Evolutionary conservation across 2,113 vertebrate genomes (phyloP), one percentile per base, ranked within the genome.

Genomic region (Acinonyx jubatus): DNA sequence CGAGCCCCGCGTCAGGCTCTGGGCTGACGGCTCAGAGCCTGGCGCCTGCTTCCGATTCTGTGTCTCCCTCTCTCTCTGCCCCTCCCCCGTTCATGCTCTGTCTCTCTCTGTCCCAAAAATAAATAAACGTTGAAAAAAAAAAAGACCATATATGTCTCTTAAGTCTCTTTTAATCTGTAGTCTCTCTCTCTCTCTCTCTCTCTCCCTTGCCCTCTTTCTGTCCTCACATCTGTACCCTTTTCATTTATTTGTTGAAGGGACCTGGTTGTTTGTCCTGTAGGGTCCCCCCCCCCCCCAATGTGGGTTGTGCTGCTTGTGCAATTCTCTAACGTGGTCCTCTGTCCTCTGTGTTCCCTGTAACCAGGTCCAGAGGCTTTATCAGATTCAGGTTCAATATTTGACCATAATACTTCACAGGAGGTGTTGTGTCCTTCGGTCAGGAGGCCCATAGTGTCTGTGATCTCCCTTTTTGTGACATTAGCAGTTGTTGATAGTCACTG

Each of bases 311-410:
- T 12, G 61, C 73, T 12, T 19, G 57, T 33, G 84, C 79, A n/a
- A n/a, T 69, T 50, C 41, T 55, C 73, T 33, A 45, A 80, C 27
- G 7, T 27, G 38, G 4, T 65, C 85, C 71, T 85, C 84, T 91
- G 96, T 85, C 91, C 85, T 91, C 86, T 31, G 13, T 71, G 38
- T 52, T 81, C 84, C 87, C 48, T 74, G n/a, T 86, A 50, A 83
- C 83, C 74, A 87, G 87, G 84, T 92, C 78, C 82, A n/a, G 81
- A 80, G 52, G 11, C 82, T 38, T 6, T 50, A 79, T 97, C 73
- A 74, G 63, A 86, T 85, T 82, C 63, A 33, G 55, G 61, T 74
- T 97, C 3, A 6, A 50, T 68, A 52, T 89, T 81, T 65, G 96
- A 88, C 87, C 71, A n/a, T 7, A 27, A 9, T 71, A 1, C 83